Percentiles rank a stretch among this genome's conserved stretches.
Conservation (phyloP, 2,888 invertebrate species). For the Parnassius smintheus region DNA sequence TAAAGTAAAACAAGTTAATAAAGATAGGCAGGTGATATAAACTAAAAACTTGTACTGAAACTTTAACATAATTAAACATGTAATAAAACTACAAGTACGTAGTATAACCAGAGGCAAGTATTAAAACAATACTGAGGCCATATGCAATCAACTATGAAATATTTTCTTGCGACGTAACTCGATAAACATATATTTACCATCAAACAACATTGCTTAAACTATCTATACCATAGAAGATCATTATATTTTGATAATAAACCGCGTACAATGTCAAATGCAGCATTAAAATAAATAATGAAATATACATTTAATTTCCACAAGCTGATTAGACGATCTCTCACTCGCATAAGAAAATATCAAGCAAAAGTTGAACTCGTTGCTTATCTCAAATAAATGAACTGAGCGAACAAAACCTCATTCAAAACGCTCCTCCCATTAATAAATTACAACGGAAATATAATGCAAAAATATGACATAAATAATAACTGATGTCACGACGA, state of each 20-base stretch:
- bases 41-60: too few relatives aligned
- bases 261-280: conserved; percentile 5
- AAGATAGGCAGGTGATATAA: too few relatives aligned
- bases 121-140: too few relatives aligned
- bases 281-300: conserved; percentile 10
- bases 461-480: conserved; percentile 62
- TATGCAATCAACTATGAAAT: too few relatives aligned
- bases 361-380: conserved; percentile 18
- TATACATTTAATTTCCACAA: conserved; percentile 16
- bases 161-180: too few relatives aligned
- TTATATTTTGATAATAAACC: conserved; percentile 28
- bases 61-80: too few relatives aligned
- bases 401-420: conserved; percentile 45
- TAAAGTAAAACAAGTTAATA: too few relatives aligned
- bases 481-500: conserved; percentile 44
- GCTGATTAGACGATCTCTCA: conserved; percentile 26
- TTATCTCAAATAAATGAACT: conserved; percentile 44
- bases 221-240: conserved; percentile 18
- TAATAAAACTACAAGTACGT: too few relatives aligned
- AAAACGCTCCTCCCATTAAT: conserved; percentile 41
- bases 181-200: too few relatives aligned
- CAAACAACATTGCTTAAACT: not conserved
- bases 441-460: conserved; percentile 45
- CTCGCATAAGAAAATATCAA: conserved; percentile 15
- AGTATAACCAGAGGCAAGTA: too few relatives aligned